Base-by-base conservation (phyloP, 2,113 vertebrate genomes). In the Epinephelus cyanopodus region DNA sequence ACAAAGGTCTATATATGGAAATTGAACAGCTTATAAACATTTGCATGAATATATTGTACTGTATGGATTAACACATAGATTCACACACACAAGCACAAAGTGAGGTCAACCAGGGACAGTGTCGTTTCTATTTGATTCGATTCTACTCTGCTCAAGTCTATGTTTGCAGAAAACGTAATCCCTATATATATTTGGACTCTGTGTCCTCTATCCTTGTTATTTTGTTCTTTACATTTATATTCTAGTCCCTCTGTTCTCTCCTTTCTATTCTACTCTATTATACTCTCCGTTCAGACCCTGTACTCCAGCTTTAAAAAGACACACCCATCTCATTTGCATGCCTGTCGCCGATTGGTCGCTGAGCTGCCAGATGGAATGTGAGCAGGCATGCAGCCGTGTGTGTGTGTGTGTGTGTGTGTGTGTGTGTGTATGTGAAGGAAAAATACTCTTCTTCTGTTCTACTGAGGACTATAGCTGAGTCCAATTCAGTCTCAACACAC, bases 221-320 rank as follows among this genome's bases (percentile, higher is more conserved):
- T 1, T 37, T 19, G 39, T 18, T 33, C 2, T 58, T 12, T 15
- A 60, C 11, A 47, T 48, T 19, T 63, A n/a, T 67, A 18, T 39
- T 69, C 57, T 39, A 12, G 53, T 56, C 42, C 25, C 50, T 33
- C 18, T 72, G 2, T 52, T 39, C 33, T 42, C 6, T n/a, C 3
- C 15, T 33, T 42, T 85, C 58, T 81, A 72, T 65, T 90, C 77
- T 83, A 63, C 48, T 80, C 45, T 77, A n/a, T 64, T 90, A 65
- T 82, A 90, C 61, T 85, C 95, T 94, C 95, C 95, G 83, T 93
- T 91, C 90, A 92, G 91, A 92, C 95, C 95, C 92, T 96, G 95
- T 73, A 94, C 95, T 94, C 95, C 95, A 93, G 93, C 90, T 95
- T 76, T 81, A 68, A 52, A 76, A 87, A 14, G 78, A 82, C 90